Conservation (phyloP, 1,140 invertebrate genomes). For the Varroa destructor region DNA sequence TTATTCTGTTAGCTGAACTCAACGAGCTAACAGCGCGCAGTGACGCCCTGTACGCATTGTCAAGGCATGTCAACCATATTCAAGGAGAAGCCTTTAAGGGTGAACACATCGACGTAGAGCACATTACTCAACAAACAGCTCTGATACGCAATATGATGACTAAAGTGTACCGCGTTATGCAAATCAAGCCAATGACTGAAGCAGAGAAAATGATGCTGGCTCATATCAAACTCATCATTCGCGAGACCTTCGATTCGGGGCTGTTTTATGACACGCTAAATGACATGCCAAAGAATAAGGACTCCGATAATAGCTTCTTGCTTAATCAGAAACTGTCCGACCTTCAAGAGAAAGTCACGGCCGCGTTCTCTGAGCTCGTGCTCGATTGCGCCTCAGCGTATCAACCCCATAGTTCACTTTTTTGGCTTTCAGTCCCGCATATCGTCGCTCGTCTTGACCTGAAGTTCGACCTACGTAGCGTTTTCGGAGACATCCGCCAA, state of each 20-base stretch:
- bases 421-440: neutral
- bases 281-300: conserved; percentile 14
- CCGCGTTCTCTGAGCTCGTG: conserved; percentile 10
- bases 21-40: conserved; percentile 17
- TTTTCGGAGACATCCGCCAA: conserved; percentile 12
- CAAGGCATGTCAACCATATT: conserved; percentile 23
- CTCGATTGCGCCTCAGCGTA: neutral
- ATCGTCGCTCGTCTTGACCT: neutral
- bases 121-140: conserved; percentile 2
- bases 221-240: conserved; percentile 6
- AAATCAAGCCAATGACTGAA: neutral
- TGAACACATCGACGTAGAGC: conserved; percentile 4
- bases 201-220: conserved; percentile 23
- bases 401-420: neutral
- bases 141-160: conserved; percentile 24
- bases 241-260: conserved; percentile 21
- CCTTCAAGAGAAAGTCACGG: conserved; percentile 7
- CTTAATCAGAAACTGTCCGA: conserved; percentile 24
- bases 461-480: conserved; percentile 5
- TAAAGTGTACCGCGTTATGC: conserved; percentile 10
- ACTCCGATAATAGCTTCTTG: conserved; percentile 17
- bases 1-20: conserved; percentile 7
- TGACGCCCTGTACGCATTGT: conserved; percentile 8
- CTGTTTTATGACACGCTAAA: conserved; percentile 2
- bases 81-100: conserved; percentile 21